phyloP scores from a whole-genome alignment of 2,888 invertebrate species.

The Dione vanillae region DNA sequence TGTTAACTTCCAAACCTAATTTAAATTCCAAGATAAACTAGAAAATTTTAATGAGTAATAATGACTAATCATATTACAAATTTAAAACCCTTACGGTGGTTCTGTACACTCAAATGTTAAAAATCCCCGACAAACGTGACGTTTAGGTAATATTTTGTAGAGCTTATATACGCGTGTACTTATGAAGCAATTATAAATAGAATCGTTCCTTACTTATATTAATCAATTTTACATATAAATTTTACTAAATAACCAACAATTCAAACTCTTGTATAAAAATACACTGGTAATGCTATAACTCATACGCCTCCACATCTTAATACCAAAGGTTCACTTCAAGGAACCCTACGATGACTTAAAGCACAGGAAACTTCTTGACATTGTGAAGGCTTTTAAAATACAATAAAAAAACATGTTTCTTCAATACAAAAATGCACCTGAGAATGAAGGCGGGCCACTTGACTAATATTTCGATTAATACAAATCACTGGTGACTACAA shows the following conservation, averaged over 20 bases:
- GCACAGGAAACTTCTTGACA: slow-evolving; percentile 75
- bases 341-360: slow-evolving; percentile 71
- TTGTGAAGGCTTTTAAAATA: slow-evolving; percentile 75
- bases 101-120: background rate
- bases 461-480: slow-evolving; percentile 81
- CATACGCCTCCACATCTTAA: background rate
- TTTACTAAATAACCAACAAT: too few relatives aligned
- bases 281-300: too few relatives aligned
- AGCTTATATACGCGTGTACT: too few relatives aligned
- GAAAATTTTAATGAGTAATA: slow-evolving; percentile 72
- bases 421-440: slow-evolving; percentile 84
- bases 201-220: too few relatives aligned
- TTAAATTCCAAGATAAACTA: slow-evolving; percentile 72
- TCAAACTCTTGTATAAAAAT: too few relatives aligned
- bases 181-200: too few relatives aligned
- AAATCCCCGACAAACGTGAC: too few relatives aligned
- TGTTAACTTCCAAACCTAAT: slow-evolving; percentile 57
- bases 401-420: slow-evolving; percentile 77
- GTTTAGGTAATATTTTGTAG: too few relatives aligned
- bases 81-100: slow-evolving; percentile 3
- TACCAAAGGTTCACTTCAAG: slow-evolving; percentile 32
- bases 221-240: too few relatives aligned
- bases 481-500: slow-evolving; percentile 62
- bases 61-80: slow-evolving; percentile 69
- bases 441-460: slow-evolving; percentile 83